Evolutionary conservation across 2,113 vertebrate genomes (phyloP).

Genomic region (Bungarus multicinctus): DNA sequence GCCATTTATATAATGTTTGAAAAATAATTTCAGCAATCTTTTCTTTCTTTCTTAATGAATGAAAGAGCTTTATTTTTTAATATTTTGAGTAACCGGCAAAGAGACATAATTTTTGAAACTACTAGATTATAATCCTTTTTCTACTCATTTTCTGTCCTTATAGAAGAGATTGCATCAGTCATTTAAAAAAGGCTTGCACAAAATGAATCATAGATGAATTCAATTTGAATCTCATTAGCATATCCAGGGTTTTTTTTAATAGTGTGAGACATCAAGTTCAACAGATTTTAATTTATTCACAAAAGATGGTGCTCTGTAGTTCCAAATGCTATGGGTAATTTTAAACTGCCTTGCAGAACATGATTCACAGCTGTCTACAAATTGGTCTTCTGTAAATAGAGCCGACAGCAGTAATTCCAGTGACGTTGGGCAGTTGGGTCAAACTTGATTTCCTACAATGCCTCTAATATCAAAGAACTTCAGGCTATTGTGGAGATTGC

Average conservation of each 20-base stretch:
- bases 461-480: background rate
- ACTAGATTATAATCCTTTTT: background rate
- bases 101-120: background rate
- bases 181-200: background rate
- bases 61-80: background rate
- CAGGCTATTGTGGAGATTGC: background rate
- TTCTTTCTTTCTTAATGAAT: background rate
- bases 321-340: background rate
- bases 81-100: background rate
- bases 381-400: background rate
- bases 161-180: background rate
- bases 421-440: background rate
- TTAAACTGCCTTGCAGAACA: background rate
- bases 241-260: background rate
- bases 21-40: background rate
- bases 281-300: background rate
- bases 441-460: background rate
- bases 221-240: background rate
- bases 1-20: background rate
- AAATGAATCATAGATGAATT: background rate
- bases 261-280: background rate
- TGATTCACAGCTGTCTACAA: background rate
- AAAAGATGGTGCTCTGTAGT: background rate
- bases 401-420: background rate
- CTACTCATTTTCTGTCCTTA: background rate